phyloP scores from a whole-genome alignment of 2,113 vertebrate species.

The Axis porcinus region DNA sequence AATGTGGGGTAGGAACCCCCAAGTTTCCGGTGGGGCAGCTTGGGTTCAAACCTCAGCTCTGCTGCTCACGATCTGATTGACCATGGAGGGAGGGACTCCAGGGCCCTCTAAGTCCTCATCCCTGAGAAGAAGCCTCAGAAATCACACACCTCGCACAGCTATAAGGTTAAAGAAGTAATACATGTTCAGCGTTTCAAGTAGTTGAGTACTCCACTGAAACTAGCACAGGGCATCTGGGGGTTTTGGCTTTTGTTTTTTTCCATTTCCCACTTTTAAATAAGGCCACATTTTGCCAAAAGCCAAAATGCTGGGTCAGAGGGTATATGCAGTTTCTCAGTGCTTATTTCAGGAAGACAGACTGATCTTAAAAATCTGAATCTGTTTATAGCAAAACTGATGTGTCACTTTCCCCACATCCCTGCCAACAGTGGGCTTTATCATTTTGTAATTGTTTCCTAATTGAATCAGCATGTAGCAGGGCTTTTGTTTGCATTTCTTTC shows the following conservation, averaged over 20 bases:
- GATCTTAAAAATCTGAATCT: neutral
- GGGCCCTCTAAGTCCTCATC: neutral
- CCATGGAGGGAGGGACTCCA: neutral
- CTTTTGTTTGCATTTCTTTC: neutral
- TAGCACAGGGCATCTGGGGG: rapidly evolving
- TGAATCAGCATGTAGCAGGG: rapidly evolving
- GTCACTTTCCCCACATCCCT: neutral
- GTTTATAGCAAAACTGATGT: neutral
- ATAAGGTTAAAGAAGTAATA: rapidly evolving
- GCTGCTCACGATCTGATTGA: neutral
- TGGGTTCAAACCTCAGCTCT: neutral
- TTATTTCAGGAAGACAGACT: neutral
- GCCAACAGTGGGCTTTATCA: neutral
- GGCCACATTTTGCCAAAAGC: neutral
- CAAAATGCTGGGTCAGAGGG: neutral
- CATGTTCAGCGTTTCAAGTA: rapidly evolving
- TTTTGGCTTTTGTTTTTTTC: neutral
- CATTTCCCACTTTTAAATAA: neutral
- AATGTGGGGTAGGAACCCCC: neutral
- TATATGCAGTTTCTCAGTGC: rapidly evolving
- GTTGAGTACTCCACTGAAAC: rapidly evolving
- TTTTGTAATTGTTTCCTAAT: neutral
- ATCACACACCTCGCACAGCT: rapidly evolving
- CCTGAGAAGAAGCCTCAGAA: neutral
- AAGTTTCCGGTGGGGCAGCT: neutral